Conservation (phyloP, 1,140 invertebrate genomes). For the Apolygus lucorum region DNA sequence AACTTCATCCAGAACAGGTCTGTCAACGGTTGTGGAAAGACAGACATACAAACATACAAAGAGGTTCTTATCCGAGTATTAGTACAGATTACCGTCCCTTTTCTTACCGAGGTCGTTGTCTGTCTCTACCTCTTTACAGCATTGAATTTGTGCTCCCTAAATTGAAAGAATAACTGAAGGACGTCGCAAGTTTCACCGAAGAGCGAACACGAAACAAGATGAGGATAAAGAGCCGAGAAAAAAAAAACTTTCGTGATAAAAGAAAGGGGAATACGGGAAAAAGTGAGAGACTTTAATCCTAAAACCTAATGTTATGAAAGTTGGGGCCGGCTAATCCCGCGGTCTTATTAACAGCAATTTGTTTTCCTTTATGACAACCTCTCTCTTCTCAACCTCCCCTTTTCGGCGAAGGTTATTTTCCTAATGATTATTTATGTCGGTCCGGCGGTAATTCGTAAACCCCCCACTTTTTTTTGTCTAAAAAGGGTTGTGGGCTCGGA, state of each 20-base stretch:
- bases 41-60: too few species aligned
- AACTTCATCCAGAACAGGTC: too few species aligned
- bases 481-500: not conserved
- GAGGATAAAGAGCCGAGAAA: not conserved
- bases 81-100: too few species aligned
- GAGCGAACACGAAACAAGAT: too few species aligned
- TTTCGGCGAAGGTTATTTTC: not conserved
- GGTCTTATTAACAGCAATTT: conserved; percentile 19
- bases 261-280: not conserved
- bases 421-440: not conserved
- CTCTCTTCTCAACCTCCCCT: conserved; percentile 33
- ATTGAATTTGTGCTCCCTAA: too few species aligned
- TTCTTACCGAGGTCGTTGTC: too few species aligned
- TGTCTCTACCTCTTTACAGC: too few species aligned
- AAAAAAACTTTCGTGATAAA: not conserved
- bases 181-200: too few species aligned
- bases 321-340: conserved; percentile 1
- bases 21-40: too few species aligned
- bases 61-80: too few species aligned
- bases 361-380: conserved; percentile 32
- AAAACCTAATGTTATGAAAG: conserved; percentile 18
- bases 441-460: conserved; percentile 1
- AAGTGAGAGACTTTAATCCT: not conserved
- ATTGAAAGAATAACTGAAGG: too few species aligned
- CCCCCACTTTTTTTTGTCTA: not conserved